phyloP scores from a whole-genome alignment of 2,113 vertebrate genomes.

The Cyanoramphus novaezelandiae region DNA sequence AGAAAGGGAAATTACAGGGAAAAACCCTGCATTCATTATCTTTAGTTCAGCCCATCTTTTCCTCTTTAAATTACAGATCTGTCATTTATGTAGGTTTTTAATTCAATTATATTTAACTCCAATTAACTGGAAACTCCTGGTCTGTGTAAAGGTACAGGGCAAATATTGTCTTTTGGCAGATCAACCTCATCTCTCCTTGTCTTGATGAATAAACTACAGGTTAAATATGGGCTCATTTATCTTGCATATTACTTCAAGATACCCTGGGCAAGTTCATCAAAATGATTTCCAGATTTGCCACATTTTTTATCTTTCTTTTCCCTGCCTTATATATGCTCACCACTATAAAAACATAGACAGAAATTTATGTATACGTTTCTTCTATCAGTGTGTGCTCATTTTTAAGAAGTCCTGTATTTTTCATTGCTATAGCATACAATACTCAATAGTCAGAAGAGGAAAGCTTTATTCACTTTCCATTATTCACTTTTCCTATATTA shows the following conservation, averaged over 20 bases:
- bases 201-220: neutral
- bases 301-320: neutral
- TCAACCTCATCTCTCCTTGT: neutral
- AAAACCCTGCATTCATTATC: neutral
- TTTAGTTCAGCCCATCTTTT: neutral
- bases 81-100: constrained; percentile 62
- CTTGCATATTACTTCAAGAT: neutral
- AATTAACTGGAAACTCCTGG: constrained; percentile 21
- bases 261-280: neutral
- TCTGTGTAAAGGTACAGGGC: constrained; percentile 29
- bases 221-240: neutral
- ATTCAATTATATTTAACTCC: constrained; percentile 50
- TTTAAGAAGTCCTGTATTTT: neutral
- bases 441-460: neutral
- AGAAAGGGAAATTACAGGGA: neutral
- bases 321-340: neutral
- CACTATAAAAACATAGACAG: neutral
- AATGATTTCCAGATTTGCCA: constrained; percentile 2
- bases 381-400: neutral
- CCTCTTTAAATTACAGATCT: constrained; percentile 8
- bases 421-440: neutral
- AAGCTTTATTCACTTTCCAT: neutral
- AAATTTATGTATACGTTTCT: neutral
- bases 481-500: neutral
- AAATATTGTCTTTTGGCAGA: constrained; percentile 49